Conservation (phyloP, 2,113 vertebrate species). For the Nothobranchius kuhntae region DNA sequence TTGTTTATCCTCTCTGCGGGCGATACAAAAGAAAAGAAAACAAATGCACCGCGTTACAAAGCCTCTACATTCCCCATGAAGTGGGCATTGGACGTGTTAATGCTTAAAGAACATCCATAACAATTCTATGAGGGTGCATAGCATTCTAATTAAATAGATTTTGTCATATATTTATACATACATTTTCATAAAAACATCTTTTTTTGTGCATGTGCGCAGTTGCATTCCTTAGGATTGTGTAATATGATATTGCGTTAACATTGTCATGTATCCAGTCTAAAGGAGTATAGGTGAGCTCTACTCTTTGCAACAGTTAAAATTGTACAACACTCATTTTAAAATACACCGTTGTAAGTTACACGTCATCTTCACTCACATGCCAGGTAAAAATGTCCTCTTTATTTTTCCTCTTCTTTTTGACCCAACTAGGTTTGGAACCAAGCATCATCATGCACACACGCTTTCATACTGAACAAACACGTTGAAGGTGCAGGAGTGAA, state of each 20-base stretch:
- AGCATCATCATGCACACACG: constrained; percentile 6
- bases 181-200: constrained; percentile 83
- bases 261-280: constrained; percentile 83
- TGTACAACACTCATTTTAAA: constrained; percentile 75
- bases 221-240: constrained; percentile 86
- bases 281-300: constrained; percentile 83
- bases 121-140: constrained; percentile 86
- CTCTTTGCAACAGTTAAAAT: constrained; percentile 77
- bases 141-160: constrained; percentile 85
- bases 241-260: constrained; percentile 86
- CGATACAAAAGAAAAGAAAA: constrained; percentile 81
- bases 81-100: constrained; percentile 78
- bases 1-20: constrained; percentile 73
- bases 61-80: constrained; percentile 80
- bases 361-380: constrained; percentile 59
- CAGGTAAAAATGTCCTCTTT: constrained; percentile 40
- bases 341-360: constrained; percentile 66
- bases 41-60: constrained; percentile 81
- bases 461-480: constrained; percentile 22
- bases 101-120: constrained; percentile 84
- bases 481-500: constrained; percentile 30
- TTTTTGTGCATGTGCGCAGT: constrained; percentile 85
- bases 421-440: constrained; percentile 23
- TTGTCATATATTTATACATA: constrained; percentile 83
- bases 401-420: constrained; percentile 20